A percentile compares a stretch with the other conserved stretches of the same genome.
Evolutionary conservation across 2,797 vertebrate species (phyloP).

Genomic region (Gouania willdenowi): DNA sequence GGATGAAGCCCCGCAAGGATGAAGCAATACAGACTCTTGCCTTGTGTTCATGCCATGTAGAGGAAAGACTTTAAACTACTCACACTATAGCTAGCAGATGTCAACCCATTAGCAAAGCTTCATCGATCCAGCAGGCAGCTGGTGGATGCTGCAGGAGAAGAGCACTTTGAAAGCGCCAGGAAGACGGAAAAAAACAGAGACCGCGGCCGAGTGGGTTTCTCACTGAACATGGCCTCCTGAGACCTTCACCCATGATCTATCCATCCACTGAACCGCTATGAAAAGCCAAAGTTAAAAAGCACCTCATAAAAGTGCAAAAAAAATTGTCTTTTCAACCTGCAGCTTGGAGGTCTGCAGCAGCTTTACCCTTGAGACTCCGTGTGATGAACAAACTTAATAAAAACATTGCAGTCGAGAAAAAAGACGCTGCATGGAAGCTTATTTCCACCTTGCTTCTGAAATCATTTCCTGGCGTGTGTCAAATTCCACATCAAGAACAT

Average conservation of each 20-base stretch:
- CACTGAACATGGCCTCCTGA: constrained; percentile 21
- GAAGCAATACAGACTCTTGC: constrained; percentile 27
- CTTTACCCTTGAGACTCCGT: constrained; percentile 4
- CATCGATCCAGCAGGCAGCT: constrained; percentile 50
- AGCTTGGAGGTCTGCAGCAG: background rate
- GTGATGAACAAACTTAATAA: too few species aligned
- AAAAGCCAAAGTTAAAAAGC: constrained; percentile 1
- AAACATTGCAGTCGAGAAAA: too few species aligned
- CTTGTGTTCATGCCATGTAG: constrained; percentile 21
- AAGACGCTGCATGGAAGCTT: too few species aligned
- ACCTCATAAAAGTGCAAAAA: background rate
- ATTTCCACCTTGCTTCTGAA: constrained; percentile 8
- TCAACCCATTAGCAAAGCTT: constrained; percentile 60
- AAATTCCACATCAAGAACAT: constrained; percentile 8
- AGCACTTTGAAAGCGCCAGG: constrained; percentile 43
- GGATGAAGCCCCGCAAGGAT: constrained; percentile 29
- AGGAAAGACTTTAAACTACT: constrained; percentile 42
- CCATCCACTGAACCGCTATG: constrained; percentile 11
- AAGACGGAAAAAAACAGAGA: constrained; percentile 42
- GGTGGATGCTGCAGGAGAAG: constrained; percentile 36
- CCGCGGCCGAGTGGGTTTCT: constrained; percentile 15
- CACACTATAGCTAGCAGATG: constrained; percentile 43
- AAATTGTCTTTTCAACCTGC: background rate
- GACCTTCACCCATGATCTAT: constrained; percentile 31
- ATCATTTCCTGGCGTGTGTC: constrained; percentile 2